Percentiles rank a stretch among this genome's conserved stretches.
phyloP scores from a whole-genome alignment of 1,140 invertebrate species.

The Sitophilus oryzae region DNA sequence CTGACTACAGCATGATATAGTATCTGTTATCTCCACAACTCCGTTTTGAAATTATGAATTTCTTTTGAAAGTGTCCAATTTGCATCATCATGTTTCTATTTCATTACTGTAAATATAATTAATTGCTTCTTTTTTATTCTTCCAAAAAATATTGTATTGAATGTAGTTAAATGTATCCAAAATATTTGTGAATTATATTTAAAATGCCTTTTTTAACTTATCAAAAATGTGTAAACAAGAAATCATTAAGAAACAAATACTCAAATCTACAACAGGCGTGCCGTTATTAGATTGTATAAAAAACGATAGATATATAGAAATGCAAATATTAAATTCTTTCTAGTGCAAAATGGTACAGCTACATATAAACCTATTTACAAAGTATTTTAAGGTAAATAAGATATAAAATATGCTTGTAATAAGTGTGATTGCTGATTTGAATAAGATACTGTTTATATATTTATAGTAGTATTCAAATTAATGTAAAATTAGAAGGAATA shows the following conservation, averaged over 20 bases:
- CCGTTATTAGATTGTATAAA: constrained; percentile 4
- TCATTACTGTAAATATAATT: too few species aligned
- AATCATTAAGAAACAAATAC: neutral
- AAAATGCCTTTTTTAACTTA: constrained; percentile 14
- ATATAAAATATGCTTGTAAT: constrained; percentile 2
- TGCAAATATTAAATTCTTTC: neutral
- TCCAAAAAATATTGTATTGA: too few species aligned
- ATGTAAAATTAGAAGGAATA: constrained; percentile 15
- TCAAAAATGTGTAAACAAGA: constrained; percentile 4
- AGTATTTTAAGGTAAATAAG: neutral
- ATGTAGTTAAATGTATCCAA: neutral
- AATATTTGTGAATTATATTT: constrained; percentile 2
- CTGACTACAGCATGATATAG: too few species aligned
- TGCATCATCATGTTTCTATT: too few species aligned
- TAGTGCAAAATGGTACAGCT: neutral
- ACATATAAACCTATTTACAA: constrained; percentile 1
- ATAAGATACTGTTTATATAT: constrained; percentile 8
- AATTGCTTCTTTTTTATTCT: too few species aligned
- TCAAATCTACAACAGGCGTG: neutral
- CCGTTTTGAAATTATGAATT: too few species aligned
- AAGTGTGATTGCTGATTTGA: constrained; percentile 7
- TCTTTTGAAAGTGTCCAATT: too few species aligned
- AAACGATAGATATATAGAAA: neutral
- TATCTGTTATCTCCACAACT: too few species aligned
- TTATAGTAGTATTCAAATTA: constrained; percentile 7